phyloP scores from a whole-genome alignment of 2,888 invertebrate species.

The Lacanobia oleracea region DNA sequence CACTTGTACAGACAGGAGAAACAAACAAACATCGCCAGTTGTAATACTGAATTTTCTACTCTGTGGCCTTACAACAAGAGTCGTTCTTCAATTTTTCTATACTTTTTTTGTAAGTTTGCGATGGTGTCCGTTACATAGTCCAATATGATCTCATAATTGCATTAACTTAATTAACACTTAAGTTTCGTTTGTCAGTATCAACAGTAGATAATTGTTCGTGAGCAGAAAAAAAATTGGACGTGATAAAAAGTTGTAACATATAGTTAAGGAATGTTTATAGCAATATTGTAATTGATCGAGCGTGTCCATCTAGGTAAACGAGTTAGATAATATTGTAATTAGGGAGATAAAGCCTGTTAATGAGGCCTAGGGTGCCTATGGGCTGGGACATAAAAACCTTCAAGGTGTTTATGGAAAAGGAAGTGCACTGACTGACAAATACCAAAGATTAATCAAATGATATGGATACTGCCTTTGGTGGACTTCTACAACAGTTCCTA shows the following conservation, averaged over 20 bases:
- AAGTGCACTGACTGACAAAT: conserved; percentile 5
- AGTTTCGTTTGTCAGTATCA: conserved; percentile 75
- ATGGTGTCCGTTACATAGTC: conserved; percentile 68
- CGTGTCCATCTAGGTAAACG: conserved; percentile 36
- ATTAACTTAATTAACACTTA: conserved; percentile 82
- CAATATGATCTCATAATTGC: conserved; percentile 79
- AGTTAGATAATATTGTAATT: conserved; percentile 57
- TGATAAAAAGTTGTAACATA: conserved; percentile 61
- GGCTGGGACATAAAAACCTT: conserved; percentile 1
- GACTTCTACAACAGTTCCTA: not conserved
- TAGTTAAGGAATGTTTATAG: conserved; percentile 47
- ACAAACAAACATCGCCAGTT: conserved; percentile 30
- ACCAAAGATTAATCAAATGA: conserved; percentile 8
- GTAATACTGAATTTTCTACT: conserved; percentile 18
- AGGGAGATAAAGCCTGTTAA: conserved; percentile 18
- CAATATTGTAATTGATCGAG: conserved; percentile 50
- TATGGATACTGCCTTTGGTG: not conserved
- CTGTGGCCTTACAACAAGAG: not conserved
- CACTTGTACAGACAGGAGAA: conserved; percentile 67
- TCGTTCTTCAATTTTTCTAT: rapidly evolving
- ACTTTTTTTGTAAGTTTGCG: conserved; percentile 41
- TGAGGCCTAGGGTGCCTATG: conserved; percentile 11
- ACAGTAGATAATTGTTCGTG: conserved; percentile 73
- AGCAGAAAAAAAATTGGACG: conserved; percentile 43
- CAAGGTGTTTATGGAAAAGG: not conserved